Evolutionary conservation across 1,140 invertebrate species (phyloP).

Genomic region (Bombus impatiens): DNA sequence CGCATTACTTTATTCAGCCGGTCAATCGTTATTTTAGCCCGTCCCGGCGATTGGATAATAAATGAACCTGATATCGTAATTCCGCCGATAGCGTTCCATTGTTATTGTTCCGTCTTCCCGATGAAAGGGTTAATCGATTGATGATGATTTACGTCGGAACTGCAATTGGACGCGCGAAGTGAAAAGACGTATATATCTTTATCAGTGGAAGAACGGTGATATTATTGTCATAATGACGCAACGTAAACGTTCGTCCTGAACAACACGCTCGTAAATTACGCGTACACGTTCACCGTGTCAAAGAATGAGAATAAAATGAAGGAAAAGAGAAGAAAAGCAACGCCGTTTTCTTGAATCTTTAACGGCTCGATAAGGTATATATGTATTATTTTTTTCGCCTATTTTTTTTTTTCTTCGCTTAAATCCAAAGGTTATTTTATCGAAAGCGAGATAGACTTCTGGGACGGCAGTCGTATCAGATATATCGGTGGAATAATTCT

Average conservation of each 20-base stretch:
- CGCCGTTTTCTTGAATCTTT: neutral
- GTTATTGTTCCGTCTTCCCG: constrained; percentile 41
- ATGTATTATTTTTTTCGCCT: neutral
- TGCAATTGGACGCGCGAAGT: constrained; percentile 44
- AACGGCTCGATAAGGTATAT: neutral
- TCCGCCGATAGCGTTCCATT: constrained; percentile 20
- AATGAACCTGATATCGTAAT: constrained; percentile 34
- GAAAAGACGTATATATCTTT: constrained; percentile 43
- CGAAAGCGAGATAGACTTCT: neutral
- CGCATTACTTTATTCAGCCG: neutral
- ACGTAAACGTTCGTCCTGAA: constrained; percentile 13
- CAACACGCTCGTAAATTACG: constrained; percentile 33
- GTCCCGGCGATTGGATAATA: constrained; percentile 33
- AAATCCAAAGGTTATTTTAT: neutral
- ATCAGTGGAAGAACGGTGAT: constrained; percentile 9
- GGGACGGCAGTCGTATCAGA: neutral
- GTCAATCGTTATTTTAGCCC: neutral
- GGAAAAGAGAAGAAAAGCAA: neutral
- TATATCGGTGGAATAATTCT: neutral
- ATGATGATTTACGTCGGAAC: constrained; percentile 49
- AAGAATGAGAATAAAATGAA: neutral
- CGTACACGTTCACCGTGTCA: neutral
- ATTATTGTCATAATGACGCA: constrained; percentile 40
- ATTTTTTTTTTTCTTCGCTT: neutral
- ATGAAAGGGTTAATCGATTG: constrained; percentile 46